phyloP scores from a whole-genome alignment of 2,113 vertebrate species.

The Dendrocopos noguchii region DNA sequence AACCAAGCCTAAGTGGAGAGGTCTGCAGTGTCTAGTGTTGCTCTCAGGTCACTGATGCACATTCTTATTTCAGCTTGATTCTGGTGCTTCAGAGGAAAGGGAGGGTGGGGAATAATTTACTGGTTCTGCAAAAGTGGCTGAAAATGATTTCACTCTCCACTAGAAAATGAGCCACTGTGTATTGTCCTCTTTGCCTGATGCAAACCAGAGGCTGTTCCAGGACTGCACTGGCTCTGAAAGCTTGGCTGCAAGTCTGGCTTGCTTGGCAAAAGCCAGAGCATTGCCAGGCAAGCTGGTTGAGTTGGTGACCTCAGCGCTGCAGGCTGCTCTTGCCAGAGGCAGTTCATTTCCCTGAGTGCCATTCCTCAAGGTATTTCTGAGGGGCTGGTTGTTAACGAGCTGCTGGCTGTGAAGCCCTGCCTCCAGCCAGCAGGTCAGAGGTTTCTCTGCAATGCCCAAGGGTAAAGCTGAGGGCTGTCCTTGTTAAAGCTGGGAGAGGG shows the following conservation, averaged over 20 bases:
- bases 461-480: background rate
- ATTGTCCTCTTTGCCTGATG: background rate
- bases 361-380: constrained; percentile 15
- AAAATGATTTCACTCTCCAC: background rate
- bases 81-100: background rate
- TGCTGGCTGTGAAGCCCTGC: background rate
- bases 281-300: background rate
- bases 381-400: background rate
- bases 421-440: background rate
- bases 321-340: background rate
- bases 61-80: background rate
- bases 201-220: background rate
- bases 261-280: background rate
- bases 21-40: background rate
- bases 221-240: background rate
- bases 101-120: background rate
- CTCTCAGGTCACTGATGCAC: background rate
- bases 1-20: background rate
- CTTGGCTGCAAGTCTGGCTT: background rate
- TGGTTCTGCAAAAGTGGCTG: background rate
- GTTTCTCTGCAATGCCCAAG: background rate
- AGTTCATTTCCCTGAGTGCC: background rate
- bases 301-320: background rate
- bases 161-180: background rate
- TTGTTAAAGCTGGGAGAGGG: background rate